A percentile compares a stretch with the other conserved stretches of the same genome.
phyloP scores from a whole-genome alignment of 2,113 vertebrate species.

The Cheirogaleus medius region DNA sequence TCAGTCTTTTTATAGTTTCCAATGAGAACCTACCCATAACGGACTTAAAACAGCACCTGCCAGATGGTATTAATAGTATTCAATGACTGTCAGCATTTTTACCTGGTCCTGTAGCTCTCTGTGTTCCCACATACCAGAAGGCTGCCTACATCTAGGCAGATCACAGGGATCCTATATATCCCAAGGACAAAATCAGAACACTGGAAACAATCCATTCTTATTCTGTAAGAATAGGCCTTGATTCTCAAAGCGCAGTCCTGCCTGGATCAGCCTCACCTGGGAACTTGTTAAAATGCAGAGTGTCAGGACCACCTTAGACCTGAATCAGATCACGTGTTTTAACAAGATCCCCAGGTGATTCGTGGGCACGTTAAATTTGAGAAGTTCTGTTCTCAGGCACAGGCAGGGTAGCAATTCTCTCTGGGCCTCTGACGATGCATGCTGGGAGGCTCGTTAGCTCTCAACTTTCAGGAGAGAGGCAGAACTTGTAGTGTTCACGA shows the following conservation, averaged over 20 bases:
- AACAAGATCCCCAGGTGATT: not conserved
- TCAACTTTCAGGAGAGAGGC: not conserved
- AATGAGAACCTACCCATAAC: not conserved
- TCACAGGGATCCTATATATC: not conserved
- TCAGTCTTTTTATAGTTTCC: not conserved
- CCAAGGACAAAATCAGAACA: not conserved
- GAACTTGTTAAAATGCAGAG: not conserved
- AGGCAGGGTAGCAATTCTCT: not conserved
- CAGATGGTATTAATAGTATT: not conserved
- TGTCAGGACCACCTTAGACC: not conserved
- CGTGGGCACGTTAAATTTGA: not conserved
- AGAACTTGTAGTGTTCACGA: not conserved
- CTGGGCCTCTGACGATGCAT: not conserved
- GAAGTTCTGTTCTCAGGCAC: not conserved
- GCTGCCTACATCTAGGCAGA: not conserved
- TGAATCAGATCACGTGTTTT: not conserved
- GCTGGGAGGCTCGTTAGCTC: not conserved
- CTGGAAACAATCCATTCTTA: not conserved
- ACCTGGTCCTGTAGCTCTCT: not conserved
- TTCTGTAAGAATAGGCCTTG: not conserved
- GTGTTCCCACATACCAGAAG: not conserved
- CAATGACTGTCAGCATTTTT: not conserved
- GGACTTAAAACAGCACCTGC: not conserved
- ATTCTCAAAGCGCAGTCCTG: not conserved
- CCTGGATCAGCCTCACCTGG: not conserved